Evolutionary conservation across 2,888 invertebrate species (phyloP).

Genomic region (Hipparchia semele): DNA sequence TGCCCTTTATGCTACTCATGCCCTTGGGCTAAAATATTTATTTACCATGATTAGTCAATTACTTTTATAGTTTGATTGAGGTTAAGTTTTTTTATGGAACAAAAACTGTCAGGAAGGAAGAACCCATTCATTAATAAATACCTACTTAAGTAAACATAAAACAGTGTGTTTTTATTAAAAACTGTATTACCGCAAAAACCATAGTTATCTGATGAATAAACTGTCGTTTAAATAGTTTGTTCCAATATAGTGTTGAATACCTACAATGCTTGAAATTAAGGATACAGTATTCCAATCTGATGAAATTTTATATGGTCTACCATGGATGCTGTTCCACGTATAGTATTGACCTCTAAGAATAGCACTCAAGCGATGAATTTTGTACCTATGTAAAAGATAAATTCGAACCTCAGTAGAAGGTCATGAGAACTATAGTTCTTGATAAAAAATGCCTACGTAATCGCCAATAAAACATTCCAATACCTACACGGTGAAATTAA

Average conservation of each 20-base stretch:
- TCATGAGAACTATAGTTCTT: not conserved
- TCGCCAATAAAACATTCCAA: not conserved
- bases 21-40: not conserved
- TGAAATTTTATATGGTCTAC: too few relatives aligned
- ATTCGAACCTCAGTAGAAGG: not conserved
- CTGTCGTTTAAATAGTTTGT: too few relatives aligned
- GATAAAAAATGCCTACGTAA: not conserved
- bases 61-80: not conserved
- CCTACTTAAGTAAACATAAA: not conserved
- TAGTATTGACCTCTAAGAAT: too few relatives aligned
- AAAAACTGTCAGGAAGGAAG: conserved; percentile 4
- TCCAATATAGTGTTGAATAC: too few relatives aligned
- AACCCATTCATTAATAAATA: not conserved
- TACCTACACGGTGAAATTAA: conserved; percentile 19
- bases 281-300: too few relatives aligned
- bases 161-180: too few relatives aligned
- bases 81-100: not conserved
- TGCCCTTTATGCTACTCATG: not conserved
- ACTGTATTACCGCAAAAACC: too few relatives aligned
- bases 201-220: too few relatives aligned
- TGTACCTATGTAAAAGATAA: not conserved
- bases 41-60: conserved; percentile 9
- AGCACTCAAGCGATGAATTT: not conserved
- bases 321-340: too few relatives aligned
- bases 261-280: too few relatives aligned